Conservation (phyloP, 2,797 vertebrate species). For the Cossypha niveicapilla region DNA sequence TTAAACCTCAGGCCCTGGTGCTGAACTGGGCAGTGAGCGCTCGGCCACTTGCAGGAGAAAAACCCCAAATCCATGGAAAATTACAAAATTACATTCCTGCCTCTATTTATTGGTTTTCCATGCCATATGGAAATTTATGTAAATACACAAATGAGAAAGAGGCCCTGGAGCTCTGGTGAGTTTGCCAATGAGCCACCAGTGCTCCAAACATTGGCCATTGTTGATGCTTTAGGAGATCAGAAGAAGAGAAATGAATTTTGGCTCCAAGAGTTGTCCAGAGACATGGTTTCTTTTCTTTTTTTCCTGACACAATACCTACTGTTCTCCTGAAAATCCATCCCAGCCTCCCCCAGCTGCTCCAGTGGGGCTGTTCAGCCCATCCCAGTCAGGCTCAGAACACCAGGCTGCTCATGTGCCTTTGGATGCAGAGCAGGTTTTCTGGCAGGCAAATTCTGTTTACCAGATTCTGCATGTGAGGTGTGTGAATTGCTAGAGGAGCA, state of each 20-base stretch:
- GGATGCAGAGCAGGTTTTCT: background rate
- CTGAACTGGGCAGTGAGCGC: background rate
- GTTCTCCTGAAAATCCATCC: background rate
- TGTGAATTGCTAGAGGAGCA: background rate
- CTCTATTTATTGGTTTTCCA: slow-evolving; percentile 34
- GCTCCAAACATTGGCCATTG: slow-evolving; percentile 38
- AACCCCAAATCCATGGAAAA: background rate
- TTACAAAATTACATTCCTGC: slow-evolving; percentile 9
- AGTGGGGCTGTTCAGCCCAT: background rate
- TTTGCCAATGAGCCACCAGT: slow-evolving; percentile 19
- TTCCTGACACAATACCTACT: background rate
- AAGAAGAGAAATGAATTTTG: slow-evolving; percentile 23
- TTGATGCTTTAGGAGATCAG: slow-evolving; percentile 30
- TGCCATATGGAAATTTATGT: slow-evolving; percentile 70
- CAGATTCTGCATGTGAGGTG: background rate
- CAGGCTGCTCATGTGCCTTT: accelerated
- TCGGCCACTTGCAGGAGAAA: background rate
- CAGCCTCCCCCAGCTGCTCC: background rate
- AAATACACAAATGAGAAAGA: slow-evolving; percentile 62
- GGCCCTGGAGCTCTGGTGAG: slow-evolving; percentile 16
- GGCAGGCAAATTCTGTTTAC: background rate
- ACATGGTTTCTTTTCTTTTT: background rate
- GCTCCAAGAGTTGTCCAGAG: slow-evolving; percentile 22
- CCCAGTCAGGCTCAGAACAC: background rate
- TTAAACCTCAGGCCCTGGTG: background rate